Evolutionary conservation across 2,797 vertebrate genomes (phyloP).

Genomic region (Brachyalestes nurse): DNA sequence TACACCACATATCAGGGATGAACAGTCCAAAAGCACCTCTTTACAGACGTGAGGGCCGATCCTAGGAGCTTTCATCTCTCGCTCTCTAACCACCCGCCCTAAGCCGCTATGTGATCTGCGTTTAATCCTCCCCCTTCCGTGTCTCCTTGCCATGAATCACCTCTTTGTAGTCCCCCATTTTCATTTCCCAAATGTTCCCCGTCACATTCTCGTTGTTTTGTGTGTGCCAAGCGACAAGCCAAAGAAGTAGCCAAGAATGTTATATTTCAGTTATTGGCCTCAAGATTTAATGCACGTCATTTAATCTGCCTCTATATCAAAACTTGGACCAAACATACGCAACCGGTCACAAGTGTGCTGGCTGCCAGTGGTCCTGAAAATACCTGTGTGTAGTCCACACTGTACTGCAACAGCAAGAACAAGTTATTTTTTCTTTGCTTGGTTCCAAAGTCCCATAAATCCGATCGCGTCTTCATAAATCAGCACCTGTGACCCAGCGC

Average conservation of each 20-base stretch:
- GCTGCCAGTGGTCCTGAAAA: conserved; percentile 63
- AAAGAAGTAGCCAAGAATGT: conserved; percentile 74
- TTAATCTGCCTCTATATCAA: conserved; percentile 57
- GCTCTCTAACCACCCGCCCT: conserved; percentile 51
- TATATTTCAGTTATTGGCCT: conserved; percentile 67
- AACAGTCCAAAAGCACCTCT: conserved; percentile 61
- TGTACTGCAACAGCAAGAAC: conserved; percentile 35
- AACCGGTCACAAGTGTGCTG: conserved; percentile 61
- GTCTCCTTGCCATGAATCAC: conserved; percentile 66
- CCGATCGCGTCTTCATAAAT: conserved; percentile 54
- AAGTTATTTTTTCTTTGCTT: not conserved
- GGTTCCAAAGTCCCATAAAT: conserved; percentile 48
- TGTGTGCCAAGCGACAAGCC: conserved; percentile 72
- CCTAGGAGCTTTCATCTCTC: conserved; percentile 67
- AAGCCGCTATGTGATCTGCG: conserved; percentile 66
- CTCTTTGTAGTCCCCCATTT: conserved; percentile 67
- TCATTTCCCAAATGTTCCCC: conserved; percentile 50
- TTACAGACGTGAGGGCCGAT: conserved; percentile 61
- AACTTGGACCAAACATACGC: conserved; percentile 45
- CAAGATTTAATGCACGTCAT: conserved; percentile 68
- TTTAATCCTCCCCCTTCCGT: conserved; percentile 61
- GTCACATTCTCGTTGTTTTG: conserved; percentile 66
- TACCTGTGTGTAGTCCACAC: conserved; percentile 66
- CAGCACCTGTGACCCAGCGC: conserved; percentile 44
- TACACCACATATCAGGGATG: conserved; percentile 64